Conservation (phyloP, 2,113 vertebrate species). For the Ciconia boyciana region DNA sequence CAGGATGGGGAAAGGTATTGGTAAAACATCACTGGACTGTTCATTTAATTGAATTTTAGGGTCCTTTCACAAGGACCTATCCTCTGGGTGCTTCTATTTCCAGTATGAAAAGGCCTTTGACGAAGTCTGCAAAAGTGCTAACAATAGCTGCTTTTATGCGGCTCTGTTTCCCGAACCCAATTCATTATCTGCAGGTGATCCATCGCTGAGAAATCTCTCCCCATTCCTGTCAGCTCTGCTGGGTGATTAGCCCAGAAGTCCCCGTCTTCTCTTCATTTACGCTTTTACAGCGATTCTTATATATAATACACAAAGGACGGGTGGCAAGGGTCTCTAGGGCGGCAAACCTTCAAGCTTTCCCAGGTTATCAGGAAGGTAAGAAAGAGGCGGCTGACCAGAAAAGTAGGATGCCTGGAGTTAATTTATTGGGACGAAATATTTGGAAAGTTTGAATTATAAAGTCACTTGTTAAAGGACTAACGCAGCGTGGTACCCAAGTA, state of each 20-base stretch:
- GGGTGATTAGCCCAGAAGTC: background rate
- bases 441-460: background rate
- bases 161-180: background rate
- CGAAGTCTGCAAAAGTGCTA: background rate
- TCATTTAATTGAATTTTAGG: background rate
- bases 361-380: background rate
- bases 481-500: accelerated
- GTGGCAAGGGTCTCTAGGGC: background rate
- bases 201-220: background rate
- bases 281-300: background rate
- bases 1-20: background rate
- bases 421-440: background rate
- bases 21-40: background rate
- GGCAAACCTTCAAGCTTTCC: background rate
- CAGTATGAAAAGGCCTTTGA: background rate
- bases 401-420: background rate
- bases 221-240: background rate
- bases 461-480: background rate
- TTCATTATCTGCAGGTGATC: background rate
- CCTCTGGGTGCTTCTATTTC: background rate
- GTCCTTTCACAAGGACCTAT: background rate
- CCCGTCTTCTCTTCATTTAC: background rate
- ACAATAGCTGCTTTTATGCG: background rate
- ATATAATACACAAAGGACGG: background rate
- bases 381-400: background rate